Base-by-base conservation (phyloP, 1,140 invertebrate species). In the Diabrotica undecimpunctata region DNA sequence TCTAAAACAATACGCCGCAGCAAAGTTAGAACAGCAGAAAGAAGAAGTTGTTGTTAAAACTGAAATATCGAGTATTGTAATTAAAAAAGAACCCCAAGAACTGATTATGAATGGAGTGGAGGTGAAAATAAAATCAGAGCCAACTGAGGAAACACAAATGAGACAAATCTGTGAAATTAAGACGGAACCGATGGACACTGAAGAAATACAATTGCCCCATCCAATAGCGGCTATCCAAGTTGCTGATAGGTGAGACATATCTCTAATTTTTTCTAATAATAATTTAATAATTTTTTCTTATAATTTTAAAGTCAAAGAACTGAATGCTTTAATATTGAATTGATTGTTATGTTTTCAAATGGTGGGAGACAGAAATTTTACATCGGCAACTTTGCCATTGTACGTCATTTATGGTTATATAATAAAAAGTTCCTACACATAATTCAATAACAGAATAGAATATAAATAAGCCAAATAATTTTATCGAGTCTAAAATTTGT, bases 141-240 rank as follows among this genome's bases (percentile, higher is more conserved):
- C 68, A 70, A 58, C 73, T 71, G 55, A 73, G 35, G 65, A 70
- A 51, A 25, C 25, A 25, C 25, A 25, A 25, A 25, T 25, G 25
- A 4, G 4, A 4, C 25, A 25, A 25, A 25, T 25, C 25, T 25
- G 25, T 25, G 66, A 72, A 64, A 50, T 64, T 5, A 65, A 68
- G 53, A 62, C 61, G 5, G 65, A 65, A 60, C 7, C 75, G 72
- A 12, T 55, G 51, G 60, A 74, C 75, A 67, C 62, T 70, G 57
- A 70, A 50, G 66, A 66, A 13, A 58, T 62, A 39, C 62, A 74
- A 57, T 10, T 72, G 12, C 65, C 75, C 37, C 85, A 87, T 75
- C 85, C 86, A 6, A 74, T 88, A 35, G 86, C 86, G 66, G 84
- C 83, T 25, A 83, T 88, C 58, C 87, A 88, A 75, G 84, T 87